Evolutionary conservation across 2,113 vertebrate species (phyloP).

Genomic region (Marcusenius ussheri): DNA sequence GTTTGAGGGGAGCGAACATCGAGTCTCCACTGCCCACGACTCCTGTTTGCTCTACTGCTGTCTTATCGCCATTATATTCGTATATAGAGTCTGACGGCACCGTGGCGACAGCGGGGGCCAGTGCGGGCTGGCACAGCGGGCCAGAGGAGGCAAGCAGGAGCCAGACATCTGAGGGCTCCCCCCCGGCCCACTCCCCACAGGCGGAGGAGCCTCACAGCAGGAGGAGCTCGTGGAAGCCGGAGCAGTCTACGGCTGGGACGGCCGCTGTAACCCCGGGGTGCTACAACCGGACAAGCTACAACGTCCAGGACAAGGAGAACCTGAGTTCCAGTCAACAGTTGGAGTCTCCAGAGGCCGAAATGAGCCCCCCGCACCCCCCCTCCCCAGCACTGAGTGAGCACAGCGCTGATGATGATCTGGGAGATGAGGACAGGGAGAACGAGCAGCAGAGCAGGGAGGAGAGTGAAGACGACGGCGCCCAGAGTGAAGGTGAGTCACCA

Average conservation of each 20-base stretch:
- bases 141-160: background rate
- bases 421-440: conserved; percentile 18
- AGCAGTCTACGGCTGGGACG: background rate
- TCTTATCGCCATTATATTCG: background rate
- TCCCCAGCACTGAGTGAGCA: background rate
- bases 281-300: no score
- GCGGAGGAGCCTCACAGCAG: background rate
- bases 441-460: conserved; percentile 30
- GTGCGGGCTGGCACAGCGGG: background rate
- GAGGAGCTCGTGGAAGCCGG: background rate
- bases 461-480: background rate
- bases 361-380: background rate
- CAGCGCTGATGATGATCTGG: background rate
- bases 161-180: background rate
- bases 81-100: background rate
- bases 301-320: background rate
- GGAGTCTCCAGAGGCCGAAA: background rate
- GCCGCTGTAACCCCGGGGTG: background rate
- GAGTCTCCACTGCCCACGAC: background rate
- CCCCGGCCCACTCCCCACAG: no score
- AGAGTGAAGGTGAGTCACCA: conserved; percentile 37
- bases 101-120: background rate
- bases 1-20: background rate
- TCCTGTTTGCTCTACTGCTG: background rate
- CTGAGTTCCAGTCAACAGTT: background rate